These are phyloP conservation scores for Cliona cf. orientalis DNA, from an alignment of 37 sponge, comb jelly and placozoan species.

Conservation along the genomic window DNA sequence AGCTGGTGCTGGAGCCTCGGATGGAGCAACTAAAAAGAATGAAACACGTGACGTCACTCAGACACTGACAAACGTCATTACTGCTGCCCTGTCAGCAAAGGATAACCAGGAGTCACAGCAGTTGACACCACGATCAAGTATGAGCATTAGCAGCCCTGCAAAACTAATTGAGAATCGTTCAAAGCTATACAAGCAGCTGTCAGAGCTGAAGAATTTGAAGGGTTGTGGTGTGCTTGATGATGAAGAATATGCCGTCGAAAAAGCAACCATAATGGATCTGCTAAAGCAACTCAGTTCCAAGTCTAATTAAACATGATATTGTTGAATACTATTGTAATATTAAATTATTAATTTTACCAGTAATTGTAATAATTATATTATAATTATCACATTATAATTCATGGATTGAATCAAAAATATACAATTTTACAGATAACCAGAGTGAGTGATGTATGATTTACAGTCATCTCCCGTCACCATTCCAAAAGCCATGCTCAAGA, in stretches of 20 bases:
- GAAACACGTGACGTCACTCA: neutral
- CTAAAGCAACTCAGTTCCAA: slow-evolving; percentile 20
- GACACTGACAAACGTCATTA: neutral
- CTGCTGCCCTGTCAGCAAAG: slow-evolving; percentile 7
- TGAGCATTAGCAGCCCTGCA: neutral
- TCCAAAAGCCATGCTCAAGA: slow-evolving; percentile 35
- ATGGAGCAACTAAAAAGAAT: neutral
- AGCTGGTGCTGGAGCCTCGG: neutral
- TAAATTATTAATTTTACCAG: neutral
- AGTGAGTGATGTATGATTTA: neutral
- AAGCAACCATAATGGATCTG: slow-evolving; percentile 19
- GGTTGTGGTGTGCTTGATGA: neutral
- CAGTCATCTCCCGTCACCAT: slow-evolving; percentile 29
- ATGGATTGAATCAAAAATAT: neutral
- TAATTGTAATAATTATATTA: neutral
- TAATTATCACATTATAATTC: neutral
- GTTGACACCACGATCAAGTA: neutral
- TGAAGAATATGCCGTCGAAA: slow-evolving; percentile 19
- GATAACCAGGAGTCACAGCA: neutral
- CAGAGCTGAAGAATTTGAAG: slow-evolving; percentile 17
- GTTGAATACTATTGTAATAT: neutral
- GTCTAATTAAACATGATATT: neutral
- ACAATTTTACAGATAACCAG: slow-evolving; percentile 25
- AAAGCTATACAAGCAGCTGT: slow-evolving; percentile 30
- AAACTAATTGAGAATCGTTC: slow-evolving; percentile 26